A percentile compares a stretch with the other conserved stretches of the same genome.
phyloP scores from a whole-genome alignment of 1,140 invertebrate genomes.

The Alviniconcha marisindica region DNA sequence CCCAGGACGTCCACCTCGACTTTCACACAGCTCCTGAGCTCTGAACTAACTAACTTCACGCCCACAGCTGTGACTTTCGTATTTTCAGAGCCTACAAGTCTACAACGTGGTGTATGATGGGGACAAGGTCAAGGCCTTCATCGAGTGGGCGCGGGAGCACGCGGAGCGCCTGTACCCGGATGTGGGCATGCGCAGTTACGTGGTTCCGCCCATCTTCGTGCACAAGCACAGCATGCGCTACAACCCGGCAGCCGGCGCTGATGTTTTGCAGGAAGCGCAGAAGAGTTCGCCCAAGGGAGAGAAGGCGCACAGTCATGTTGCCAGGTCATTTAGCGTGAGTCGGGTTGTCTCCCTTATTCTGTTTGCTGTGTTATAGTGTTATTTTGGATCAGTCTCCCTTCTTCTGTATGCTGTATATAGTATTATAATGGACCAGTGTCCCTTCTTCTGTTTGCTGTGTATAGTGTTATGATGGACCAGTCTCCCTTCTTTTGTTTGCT shows the following conservation, averaged over 20 bases:
- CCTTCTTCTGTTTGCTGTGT: too few species aligned
- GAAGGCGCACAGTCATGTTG: constrained; percentile 25
- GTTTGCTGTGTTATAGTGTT: too few species aligned
- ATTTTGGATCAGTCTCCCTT: too few species aligned
- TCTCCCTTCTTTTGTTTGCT: too few species aligned
- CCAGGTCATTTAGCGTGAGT: constrained; percentile 23
- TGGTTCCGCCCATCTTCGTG: constrained; percentile 35
- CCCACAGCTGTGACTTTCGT: background rate
- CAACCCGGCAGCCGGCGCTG: background rate
- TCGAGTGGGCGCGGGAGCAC: constrained; percentile 31
- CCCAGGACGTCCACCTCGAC: background rate
- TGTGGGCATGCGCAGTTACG: constrained; percentile 12
- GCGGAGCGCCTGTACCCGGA: constrained; percentile 34
- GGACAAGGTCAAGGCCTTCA: constrained; percentile 23
- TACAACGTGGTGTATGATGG: constrained; percentile 18
- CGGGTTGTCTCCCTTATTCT: too few species aligned
- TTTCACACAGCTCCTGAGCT: background rate
- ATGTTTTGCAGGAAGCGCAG: constrained; percentile 22
- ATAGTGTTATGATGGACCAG: too few species aligned
- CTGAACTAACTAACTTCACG: background rate
- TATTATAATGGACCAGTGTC: too few species aligned
- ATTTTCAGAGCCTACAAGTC: background rate
- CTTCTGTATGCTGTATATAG: too few species aligned
- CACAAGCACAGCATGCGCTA: constrained; percentile 36
- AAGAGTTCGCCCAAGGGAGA: constrained; percentile 37